Evolutionary conservation across 2,888 invertebrate genomes (phyloP), one percentile per base, ranked within the genome.

Genomic region (Acleris emargana): DNA sequence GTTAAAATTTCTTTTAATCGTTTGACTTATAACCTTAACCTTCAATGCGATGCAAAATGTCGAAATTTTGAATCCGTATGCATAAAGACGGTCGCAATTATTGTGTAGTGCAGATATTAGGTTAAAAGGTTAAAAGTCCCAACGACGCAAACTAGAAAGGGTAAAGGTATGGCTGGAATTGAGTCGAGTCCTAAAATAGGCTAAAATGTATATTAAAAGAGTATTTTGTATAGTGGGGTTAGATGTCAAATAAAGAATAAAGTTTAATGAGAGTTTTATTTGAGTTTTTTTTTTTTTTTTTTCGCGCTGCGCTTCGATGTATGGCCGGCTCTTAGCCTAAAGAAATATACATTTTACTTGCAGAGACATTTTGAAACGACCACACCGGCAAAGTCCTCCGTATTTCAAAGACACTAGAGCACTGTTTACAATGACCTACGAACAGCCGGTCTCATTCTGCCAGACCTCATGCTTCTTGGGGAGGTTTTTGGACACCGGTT

Each of bases 361-460:
- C 3, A 2, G 0, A 32, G 32, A 32, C 32, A 32, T 32, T 32
- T 32, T 9, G 9, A 32, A 9, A 9, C 32, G 9, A 32, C 9
- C 32, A 32, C 32, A 3, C 9, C 32, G 32, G 32, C 32, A 32
- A 32, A 32, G 32, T 13, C 38, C 13, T 38, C 13, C 13, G 5
- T 13, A 38, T 38, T 38, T 13, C 4, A 13, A 38, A 38, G 13
- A 13, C 13, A 38, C 38, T 13, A 38, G 52, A 17, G n/a, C 28
- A n/a, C 9, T 3, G 7, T 42, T 20, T 5, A 4, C 50, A 16
- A 13, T 4, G 28, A 2, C 42, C 18, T 84, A 93, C 1, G 88
- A 86, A 58, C 93, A 93, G 1, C 95, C 95, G 88, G 94, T 93
- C 73, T 94, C 91, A 68, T 87, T 91, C 79, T 94, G 93, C 96